These are phyloP conservation scores for Boulengerochromis microlepis DNA, from an alignment of 2,113 vertebrate species.

Conservation along the genomic window DNA sequence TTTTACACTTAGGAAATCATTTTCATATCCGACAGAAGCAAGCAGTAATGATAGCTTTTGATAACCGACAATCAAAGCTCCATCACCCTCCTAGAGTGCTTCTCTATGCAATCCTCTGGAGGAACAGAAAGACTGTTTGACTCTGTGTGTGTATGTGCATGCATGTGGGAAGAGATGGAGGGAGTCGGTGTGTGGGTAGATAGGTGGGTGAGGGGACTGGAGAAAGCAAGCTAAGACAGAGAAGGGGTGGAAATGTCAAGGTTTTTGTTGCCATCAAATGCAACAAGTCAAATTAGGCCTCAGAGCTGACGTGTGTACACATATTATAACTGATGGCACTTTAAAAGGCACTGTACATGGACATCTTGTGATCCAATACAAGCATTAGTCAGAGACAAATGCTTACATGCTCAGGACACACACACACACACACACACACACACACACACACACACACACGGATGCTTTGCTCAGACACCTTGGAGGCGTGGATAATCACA, in stretches of 20 bases:
- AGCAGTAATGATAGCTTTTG: conserved; percentile 70
- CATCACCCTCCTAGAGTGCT: conserved; percentile 62
- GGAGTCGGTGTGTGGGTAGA: neutral
- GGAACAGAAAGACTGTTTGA: neutral
- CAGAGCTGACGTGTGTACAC: conserved; percentile 22
- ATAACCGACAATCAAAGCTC: conserved; percentile 72
- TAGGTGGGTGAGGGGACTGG: neutral
- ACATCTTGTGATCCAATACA: conserved; percentile 19
- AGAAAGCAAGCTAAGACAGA: neutral
- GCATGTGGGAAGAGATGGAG: neutral
- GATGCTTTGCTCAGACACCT: conserved; percentile 39
- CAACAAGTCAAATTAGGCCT: conserved; percentile 33
- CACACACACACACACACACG: neutral
- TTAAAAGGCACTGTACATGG: conserved; percentile 5
- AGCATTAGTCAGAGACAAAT: conserved; percentile 58
- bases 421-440: neutral
- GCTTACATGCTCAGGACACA: conserved; percentile 9
- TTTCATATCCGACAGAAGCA: conserved; percentile 63
- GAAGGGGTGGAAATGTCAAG: neutral
- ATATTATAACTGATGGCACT: conserved; percentile 37
- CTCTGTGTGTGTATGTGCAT: neutral
- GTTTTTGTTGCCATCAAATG: conserved; percentile 14
- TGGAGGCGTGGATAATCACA: conserved; percentile 66
- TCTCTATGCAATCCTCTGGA: conserved; percentile 46
- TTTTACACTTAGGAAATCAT: conserved; percentile 70